Percentiles rank a stretch among this genome's conserved stretches.
Evolutionary conservation across 2,888 invertebrate genomes (phyloP).

Genomic region (Ectemnius continuus): DNA sequence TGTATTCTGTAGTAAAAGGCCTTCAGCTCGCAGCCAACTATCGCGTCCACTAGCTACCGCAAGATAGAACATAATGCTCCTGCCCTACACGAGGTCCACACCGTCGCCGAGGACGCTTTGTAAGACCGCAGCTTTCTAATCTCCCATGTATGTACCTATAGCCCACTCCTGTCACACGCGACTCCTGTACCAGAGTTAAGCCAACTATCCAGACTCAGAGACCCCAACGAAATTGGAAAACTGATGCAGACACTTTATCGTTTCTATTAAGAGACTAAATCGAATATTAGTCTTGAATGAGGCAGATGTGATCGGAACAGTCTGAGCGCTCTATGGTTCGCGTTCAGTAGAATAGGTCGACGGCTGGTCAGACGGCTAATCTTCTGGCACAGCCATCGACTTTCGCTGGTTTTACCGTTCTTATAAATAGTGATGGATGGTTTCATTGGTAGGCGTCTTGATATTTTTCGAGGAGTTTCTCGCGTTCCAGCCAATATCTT

Average conservation of each 20-base stretch:
- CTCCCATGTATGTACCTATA: conserved; percentile 21
- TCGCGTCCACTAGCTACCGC: conserved; percentile 44
- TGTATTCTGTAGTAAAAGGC: conserved; percentile 52
- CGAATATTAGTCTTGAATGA: not conserved
- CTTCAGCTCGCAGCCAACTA: conserved; percentile 28
- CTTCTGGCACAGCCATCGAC: too few relatives aligned
- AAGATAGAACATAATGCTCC: not conserved
- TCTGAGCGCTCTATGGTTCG: not conserved
- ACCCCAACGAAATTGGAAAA: not conserved
- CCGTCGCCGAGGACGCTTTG: conserved; percentile 38
- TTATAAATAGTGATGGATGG: too few relatives aligned
- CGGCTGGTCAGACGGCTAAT: not conserved
- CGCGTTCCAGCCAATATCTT: too few relatives aligned
- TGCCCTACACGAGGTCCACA: not conserved
- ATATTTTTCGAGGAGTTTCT: too few relatives aligned
- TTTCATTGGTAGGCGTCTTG: too few relatives aligned
- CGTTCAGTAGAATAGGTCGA: conserved; percentile 8
- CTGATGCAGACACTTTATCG: not conserved
- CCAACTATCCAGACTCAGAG: not conserved
- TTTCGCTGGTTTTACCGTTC: too few relatives aligned
- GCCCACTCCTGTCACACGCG: conserved; percentile 32
- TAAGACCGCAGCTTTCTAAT: conserved; percentile 36
- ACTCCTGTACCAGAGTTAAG: not conserved
- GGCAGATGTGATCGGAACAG: not conserved
- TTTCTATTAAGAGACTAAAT: not conserved